A percentile compares a stretch with the other conserved stretches of the same genome.
phyloP scores from a whole-genome alignment of 2,113 vertebrate genomes.

The Xyliphius kryptos region DNA sequence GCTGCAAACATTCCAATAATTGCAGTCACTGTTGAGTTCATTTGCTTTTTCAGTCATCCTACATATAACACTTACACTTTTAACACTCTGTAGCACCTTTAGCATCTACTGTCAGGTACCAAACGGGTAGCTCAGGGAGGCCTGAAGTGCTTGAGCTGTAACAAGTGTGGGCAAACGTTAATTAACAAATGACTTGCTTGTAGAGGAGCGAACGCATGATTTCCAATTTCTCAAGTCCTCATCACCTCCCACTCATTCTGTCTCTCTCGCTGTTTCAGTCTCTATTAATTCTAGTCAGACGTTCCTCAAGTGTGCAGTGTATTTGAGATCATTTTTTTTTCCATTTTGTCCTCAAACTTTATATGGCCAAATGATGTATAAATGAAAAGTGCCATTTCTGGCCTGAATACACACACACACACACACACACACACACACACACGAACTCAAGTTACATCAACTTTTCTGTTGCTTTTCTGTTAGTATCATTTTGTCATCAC shows the following conservation, averaged over 20 bases:
- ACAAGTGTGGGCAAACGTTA: constrained; percentile 40
- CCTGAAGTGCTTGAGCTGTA: constrained; percentile 30
- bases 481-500: too few species aligned
- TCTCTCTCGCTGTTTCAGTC: too few species aligned
- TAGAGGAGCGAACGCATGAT: constrained; percentile 23
- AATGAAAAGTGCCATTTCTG: too few species aligned
- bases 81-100: constrained; percentile 16
- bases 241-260: constrained; percentile 18
- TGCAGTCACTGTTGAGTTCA: not conserved
- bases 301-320: too few species aligned
- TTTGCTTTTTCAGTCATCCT: constrained; percentile 50
- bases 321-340: too few species aligned
- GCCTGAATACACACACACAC: too few species aligned
- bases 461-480: too few species aligned
- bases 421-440: too few species aligned
- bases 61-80: constrained; percentile 32
- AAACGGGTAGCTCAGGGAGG: constrained; percentile 35
- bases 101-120: constrained; percentile 34
- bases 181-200: constrained; percentile 46
- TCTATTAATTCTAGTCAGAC: too few species aligned
- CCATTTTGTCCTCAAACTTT: too few species aligned
- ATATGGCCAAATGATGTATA: too few species aligned
- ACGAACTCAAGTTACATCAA: too few species aligned
- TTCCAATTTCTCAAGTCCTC: constrained; percentile 34
- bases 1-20: not conserved